Evolutionary conservation across 2,888 invertebrate genomes (phyloP).

Genomic region (Aporophyla lueneburgensis): DNA sequence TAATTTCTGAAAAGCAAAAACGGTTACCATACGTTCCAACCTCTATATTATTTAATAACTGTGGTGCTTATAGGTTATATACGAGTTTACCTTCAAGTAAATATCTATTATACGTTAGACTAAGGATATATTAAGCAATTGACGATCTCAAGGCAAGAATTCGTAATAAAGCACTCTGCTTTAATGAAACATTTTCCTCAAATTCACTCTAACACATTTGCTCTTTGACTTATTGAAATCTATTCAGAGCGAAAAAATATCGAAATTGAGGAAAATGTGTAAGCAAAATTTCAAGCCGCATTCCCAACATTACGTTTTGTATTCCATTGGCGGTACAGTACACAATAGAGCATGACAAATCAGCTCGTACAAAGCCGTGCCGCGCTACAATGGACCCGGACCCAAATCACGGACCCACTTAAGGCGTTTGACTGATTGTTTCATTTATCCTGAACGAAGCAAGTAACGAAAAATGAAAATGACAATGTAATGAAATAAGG

Average conservation of each 20-base stretch:
- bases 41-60: not conserved
- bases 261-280: constrained; percentile 28
- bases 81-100: not conserved
- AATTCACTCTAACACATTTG: not conserved
- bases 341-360: constrained; percentile 57
- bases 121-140: not conserved
- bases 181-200: not conserved
- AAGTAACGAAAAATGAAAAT: constrained; percentile 37
- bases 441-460: constrained; percentile 56
- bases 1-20: constrained; percentile 10
- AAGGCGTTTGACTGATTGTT: constrained; percentile 66
- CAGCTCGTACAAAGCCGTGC: constrained; percentile 57
- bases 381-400: constrained; percentile 54
- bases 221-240: constrained; percentile 3
- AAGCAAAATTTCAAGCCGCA: not conserved
- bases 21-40: too few relatives aligned
- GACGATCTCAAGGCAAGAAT: not conserved
- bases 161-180: not conserved
- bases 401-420: constrained; percentile 63
- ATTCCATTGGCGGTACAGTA: constrained; percentile 28
- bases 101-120: not conserved
- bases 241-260: constrained; percentile 17
- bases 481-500: not conserved
- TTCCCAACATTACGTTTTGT: constrained; percentile 11
- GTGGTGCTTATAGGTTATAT: not conserved